Evolutionary conservation across 2,888 invertebrate species (phyloP).

Genomic region (Macrophya alboannulata): DNA sequence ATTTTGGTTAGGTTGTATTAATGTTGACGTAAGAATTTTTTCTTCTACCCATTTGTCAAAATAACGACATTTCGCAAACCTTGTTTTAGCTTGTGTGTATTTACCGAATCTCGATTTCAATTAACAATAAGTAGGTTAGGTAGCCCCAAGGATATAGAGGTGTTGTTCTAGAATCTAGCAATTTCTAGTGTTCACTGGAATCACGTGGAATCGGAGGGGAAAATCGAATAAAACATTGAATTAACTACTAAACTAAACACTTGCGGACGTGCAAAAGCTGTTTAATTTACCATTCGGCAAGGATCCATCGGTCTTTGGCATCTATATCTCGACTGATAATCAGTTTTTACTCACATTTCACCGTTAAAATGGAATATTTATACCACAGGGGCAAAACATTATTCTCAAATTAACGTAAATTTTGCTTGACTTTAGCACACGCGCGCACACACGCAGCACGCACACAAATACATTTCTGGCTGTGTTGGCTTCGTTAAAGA

Average conservation of each 20-base stretch:
- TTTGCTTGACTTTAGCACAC: not conserved
- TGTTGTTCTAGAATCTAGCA: constrained; percentile 53
- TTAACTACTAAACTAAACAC: constrained; percentile 5
- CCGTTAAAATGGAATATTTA: constrained; percentile 12
- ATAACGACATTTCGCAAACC: constrained; percentile 11
- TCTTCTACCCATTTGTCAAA: not conserved
- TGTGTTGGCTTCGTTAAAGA: not conserved
- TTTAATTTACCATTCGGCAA: constrained; percentile 62
- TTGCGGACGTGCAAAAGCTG: constrained; percentile 43
- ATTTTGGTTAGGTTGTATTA: not conserved
- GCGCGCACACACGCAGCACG: not conserved
- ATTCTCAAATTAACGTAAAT: not conserved
- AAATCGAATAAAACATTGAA: not conserved
- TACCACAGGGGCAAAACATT: not conserved
- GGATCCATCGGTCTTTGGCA: constrained; percentile 59
- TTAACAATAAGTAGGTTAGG: constrained; percentile 31
- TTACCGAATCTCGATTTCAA: constrained; percentile 11
- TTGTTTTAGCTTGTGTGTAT: not conserved
- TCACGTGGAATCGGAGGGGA: not conserved
- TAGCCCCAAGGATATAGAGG: not conserved
- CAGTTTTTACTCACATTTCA: constrained; percentile 65
- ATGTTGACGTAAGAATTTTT: not conserved
- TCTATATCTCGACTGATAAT: constrained; percentile 46
- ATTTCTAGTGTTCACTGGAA: constrained; percentile 55
- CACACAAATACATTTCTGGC: not conserved